Evolutionary conservation across 1,140 invertebrate genomes (phyloP), one percentile per base, ranked within the genome.

Genomic region (Venturia canescens): DNA sequence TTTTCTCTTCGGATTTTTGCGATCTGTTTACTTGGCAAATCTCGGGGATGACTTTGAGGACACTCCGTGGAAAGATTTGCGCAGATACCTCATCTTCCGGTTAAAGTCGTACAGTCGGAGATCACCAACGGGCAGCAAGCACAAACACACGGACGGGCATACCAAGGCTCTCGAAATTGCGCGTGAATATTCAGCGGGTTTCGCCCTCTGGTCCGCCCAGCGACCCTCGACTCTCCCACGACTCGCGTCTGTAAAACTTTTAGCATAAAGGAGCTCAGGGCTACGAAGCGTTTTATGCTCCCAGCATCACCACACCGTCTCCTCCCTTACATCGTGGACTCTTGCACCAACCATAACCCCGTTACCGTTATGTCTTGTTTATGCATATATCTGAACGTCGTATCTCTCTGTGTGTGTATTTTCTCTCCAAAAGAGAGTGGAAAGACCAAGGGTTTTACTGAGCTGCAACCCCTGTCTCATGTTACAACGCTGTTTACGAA

Each of bases 151-250:
- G 18, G 26, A 74, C 48, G 21, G 3, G 26, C 21, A 74, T 57
- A 27, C 71, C 11, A 38, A 60, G 31, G 38, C 53, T 34, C 67
- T 34, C 18, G 78, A 80, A 80, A 80, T 80, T 71, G 69, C 78
- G 13, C 78, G 78, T 80, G 78, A 80, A 80, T 80, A 80, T 80
- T 80, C 78, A 80, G 50, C 67, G 78, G 69, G 60, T 69, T 23
- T 74, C 63, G 63, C 77, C 77, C 76, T 27, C 76, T 29, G 21
- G 71, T 44, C 71, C 48, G 48, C 23, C 71, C 34, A 38, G 26
- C 76, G 63, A 66, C 57, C 44, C 63, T 69, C 66, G 27, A 69
- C 66, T 31, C 66, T 11, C 27, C 66, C 66, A 29, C 66, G 26
- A 31, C 66, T 31, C 29, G 13, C 66, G n/a, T 63, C 31, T 70